These are phyloP conservation scores for Anoura caudifer DNA, from an alignment of 2,113 vertebrate species.

Conservation along the genomic window DNA sequence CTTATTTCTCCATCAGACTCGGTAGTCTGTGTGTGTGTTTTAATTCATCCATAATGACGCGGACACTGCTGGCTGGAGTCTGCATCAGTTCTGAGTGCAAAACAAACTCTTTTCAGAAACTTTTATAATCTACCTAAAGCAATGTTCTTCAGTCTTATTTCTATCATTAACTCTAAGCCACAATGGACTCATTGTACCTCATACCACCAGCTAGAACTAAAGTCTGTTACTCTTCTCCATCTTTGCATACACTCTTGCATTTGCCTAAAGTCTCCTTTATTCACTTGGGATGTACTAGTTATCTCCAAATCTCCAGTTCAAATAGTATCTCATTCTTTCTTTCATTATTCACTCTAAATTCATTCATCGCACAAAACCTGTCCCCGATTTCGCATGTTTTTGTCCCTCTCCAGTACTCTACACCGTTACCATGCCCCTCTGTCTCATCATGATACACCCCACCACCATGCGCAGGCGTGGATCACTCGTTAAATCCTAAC, in stretches of 20 bases:
- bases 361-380: not conserved
- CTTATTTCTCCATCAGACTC: too few species aligned
- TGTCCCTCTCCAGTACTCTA: not conserved
- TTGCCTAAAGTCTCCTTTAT: not conserved
- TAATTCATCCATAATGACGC: too few species aligned
- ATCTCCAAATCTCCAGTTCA: not conserved
- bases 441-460: not conserved
- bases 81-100: not conserved
- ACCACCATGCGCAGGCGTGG: rapidly evolving
- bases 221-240: not conserved
- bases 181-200: not conserved
- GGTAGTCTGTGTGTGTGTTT: too few species aligned
- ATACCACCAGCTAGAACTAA: not conserved
- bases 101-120: not conserved
- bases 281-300: not conserved
- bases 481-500: not conserved
- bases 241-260: not conserved
- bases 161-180: not conserved
- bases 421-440: not conserved
- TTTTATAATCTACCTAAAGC: not conserved
- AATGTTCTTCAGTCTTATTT: not conserved
- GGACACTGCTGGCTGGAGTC: too few species aligned
- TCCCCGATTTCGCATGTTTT: not conserved
- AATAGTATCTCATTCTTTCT: not conserved
- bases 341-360: not conserved